Conservation (phyloP, 2,888 invertebrate genomes). For the Synanthedon vespiformis region DNA sequence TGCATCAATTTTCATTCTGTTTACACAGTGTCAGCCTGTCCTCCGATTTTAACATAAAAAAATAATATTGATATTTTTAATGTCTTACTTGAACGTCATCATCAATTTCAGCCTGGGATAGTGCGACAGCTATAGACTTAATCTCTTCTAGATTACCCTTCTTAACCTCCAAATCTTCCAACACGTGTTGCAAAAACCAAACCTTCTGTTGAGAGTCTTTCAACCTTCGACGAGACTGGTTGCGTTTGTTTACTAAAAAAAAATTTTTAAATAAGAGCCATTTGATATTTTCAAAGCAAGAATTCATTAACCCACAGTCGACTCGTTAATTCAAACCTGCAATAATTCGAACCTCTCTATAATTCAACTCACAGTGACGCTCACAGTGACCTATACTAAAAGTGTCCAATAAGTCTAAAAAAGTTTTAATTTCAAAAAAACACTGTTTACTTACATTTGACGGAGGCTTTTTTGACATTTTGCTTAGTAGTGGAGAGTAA, state of each 20-base stretch:
- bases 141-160: conserved; percentile 35
- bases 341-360: no score
- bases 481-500: not conserved
- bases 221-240: conserved; percentile 17
- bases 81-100: conserved; percentile 33
- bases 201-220: conserved; percentile 33
- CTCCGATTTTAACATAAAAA: no score
- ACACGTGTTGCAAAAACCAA: conserved; percentile 35
- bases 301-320: no score
- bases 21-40: no score
- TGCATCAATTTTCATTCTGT: no score
- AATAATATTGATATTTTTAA: not conserved
- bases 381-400: no score
- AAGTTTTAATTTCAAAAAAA: not conserved
- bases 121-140: conserved; percentile 32
- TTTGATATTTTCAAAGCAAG: not conserved
- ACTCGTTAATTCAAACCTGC: no score
- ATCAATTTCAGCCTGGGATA: conserved; percentile 22
- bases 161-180: conserved; percentile 29
- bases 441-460: not conserved
- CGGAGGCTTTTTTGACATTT: not conserved
- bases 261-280: no score
- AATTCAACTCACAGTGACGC: no score
- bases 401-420: no score
- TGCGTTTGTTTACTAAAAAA: conserved; percentile 36